Evolutionary conservation across 1,140 invertebrate genomes (phyloP), one percentile per base, ranked within the genome.

Genomic region (Ericerus pela): DNA sequence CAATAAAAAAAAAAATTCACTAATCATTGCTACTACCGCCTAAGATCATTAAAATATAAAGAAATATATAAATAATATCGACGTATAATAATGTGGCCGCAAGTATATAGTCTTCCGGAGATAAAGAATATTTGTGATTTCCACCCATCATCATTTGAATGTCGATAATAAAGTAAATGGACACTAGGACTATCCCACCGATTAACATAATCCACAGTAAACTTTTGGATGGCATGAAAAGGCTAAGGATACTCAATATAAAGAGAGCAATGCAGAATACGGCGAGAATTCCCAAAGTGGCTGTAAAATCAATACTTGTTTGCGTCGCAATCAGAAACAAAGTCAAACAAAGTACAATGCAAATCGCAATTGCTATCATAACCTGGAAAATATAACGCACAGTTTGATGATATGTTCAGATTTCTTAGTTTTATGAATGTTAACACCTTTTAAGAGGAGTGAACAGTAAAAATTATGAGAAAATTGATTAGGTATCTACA

Each of bases 51-150:
- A 94, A 75, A 66, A 95, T 86, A 62, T 85, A 84, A 29, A 92
- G 65, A 75, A 94, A 93, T 41, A 96, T 84, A 62, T 93, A 89
- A 58, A 95, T 72, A 55, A 96, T 80, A 69, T 95, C 92, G 54
- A 94, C 67, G 66, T 95, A 96, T 0, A 96, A 68, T 65, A 84
- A 93, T 0, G 96, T 73, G 1, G 91, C 84, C 31, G 91, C 92
- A 65, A 96, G 89, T 33, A 96, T 86, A 67, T 97, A 96, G 63
- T 97, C 93, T 67, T 96, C 93, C 0, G 92, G 90, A 1, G 90
- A 95, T 22, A 96, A 76, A 0, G 82, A 79, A 70, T 87, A 90
- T 66, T 88, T 88, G 68, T 95, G 89, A 18, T 83, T 83, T 5
- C 91, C 91, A 53, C 88, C 91, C 69, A 96, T 78, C 82, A 97